phyloP scores from a whole-genome alignment of 2,113 vertebrate genomes.

The Cyprinodon tularosa region DNA sequence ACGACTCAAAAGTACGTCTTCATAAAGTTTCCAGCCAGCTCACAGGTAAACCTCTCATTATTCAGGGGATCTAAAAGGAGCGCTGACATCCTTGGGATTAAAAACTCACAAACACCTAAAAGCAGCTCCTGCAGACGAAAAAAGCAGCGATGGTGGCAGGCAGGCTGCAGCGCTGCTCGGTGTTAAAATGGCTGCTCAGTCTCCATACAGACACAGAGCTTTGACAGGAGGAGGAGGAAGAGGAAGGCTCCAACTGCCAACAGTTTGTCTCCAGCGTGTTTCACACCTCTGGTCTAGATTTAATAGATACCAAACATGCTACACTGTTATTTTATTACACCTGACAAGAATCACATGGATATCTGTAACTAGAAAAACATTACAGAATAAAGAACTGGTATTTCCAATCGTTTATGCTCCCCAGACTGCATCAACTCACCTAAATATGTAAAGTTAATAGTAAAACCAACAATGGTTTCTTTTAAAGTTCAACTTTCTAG shows the following conservation, averaged over 20 bases:
- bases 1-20: not conserved
- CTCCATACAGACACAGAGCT: constrained; percentile 57
- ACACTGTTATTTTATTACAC: not conserved
- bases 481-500: too few species aligned
- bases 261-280: constrained; percentile 22
- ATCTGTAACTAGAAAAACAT: too few species aligned
- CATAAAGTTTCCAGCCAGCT: not conserved
- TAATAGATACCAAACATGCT: not conserved
- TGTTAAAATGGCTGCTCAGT: constrained; percentile 70
- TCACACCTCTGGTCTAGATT: not conserved
- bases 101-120: constrained; percentile 39
- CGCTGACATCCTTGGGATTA: constrained; percentile 34
- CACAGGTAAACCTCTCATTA: constrained; percentile 11
- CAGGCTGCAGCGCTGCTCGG: constrained; percentile 57
- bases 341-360: not conserved
- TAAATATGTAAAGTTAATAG: not conserved
- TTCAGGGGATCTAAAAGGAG: constrained; percentile 2
- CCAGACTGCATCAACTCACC: not conserved
- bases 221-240: constrained; percentile 37
- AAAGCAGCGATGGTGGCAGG: constrained; percentile 46
- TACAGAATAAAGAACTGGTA: not conserved
- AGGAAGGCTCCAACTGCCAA: constrained; percentile 47
- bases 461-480: not conserved
- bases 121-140: constrained; percentile 32
- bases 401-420: not conserved